A percentile compares a stretch with the other conserved stretches of the same genome.
Conservation (phyloP, 2,888 invertebrate genomes). For the Nephrotoma flavescens region DNA sequence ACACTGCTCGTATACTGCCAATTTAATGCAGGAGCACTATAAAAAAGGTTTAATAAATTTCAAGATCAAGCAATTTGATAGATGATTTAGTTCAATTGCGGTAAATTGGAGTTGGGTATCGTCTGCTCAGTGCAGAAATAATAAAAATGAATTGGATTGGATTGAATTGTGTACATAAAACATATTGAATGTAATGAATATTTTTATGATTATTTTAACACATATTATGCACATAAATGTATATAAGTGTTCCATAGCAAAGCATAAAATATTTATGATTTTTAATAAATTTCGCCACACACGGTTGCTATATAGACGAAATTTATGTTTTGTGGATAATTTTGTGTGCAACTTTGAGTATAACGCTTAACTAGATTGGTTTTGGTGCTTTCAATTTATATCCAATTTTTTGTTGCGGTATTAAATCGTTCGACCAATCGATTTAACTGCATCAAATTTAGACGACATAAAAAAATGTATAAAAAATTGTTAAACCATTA, state of each 20-base stretch:
- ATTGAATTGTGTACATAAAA: background rate
- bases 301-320: background rate
- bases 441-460: background rate
- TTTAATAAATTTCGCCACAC: background rate
- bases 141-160: background rate
- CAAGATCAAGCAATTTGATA: background rate
- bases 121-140: background rate
- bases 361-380: background rate
- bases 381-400: background rate
- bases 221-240: background rate
- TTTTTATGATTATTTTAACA: background rate
- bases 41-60: background rate
- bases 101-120: background rate
- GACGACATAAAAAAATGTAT: background rate
- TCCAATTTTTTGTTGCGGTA: background rate
- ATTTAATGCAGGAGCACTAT: background rate
- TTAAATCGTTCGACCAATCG: background rate
- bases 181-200: background rate
- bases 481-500: background rate
- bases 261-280: background rate
- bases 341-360: background rate
- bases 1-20: background rate
- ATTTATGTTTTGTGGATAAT: background rate
- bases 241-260: background rate
- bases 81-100: background rate